Percentiles rank a stretch among this genome's conserved stretches.
These are phyloP conservation scores for Pogonomyrmex barbatus DNA, from an alignment of 1,140 invertebrate genomes.

Conservation along the genomic window DNA sequence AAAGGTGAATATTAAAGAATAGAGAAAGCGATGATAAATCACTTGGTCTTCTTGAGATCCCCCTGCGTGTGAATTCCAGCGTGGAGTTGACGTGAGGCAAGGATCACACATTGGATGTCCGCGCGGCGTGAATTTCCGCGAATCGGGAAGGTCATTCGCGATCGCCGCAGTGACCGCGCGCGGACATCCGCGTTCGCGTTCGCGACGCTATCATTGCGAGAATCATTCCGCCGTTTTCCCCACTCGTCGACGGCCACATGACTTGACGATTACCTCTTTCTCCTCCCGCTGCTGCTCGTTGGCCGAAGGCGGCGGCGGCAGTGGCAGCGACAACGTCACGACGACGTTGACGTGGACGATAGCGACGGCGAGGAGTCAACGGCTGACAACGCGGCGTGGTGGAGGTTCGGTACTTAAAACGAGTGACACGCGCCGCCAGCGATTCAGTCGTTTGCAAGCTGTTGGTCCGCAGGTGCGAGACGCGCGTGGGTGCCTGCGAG, in stretches of 20 bases:
- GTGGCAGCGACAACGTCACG: constrained; percentile 62
- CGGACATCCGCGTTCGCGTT: not conserved
- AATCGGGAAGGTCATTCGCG: constrained; percentile 44
- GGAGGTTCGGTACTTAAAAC: constrained; percentile 72
- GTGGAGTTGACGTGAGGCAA: not conserved
- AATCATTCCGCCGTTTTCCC: constrained; percentile 51
- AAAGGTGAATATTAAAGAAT: not conserved
- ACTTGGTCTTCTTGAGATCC: not conserved
- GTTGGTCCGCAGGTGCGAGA: constrained; percentile 57
- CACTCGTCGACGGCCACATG: constrained; percentile 67
- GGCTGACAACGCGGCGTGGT: constrained; percentile 74
- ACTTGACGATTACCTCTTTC: constrained; percentile 65
- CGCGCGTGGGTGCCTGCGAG: constrained; percentile 18
- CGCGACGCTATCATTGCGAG: constrained; percentile 40
- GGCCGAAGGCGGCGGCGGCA: constrained; percentile 68
- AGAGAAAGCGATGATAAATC: not conserved
- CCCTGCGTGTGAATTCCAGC: not conserved
- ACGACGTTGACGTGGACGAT: constrained; percentile 57
- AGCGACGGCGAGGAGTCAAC: constrained; percentile 63
- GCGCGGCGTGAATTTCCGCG: constrained; percentile 29
- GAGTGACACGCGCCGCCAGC: constrained; percentile 47
- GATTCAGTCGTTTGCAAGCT: constrained; percentile 65
- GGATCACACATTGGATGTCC: constrained; percentile 58
- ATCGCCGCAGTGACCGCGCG: constrained; percentile 10
- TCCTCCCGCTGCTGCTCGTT: constrained; percentile 70